A percentile compares a stretch with the other conserved stretches of the same genome.
Evolutionary conservation across 2,797 vertebrate species (phyloP).

Genomic region (Leuciscus waleckii): DNA sequence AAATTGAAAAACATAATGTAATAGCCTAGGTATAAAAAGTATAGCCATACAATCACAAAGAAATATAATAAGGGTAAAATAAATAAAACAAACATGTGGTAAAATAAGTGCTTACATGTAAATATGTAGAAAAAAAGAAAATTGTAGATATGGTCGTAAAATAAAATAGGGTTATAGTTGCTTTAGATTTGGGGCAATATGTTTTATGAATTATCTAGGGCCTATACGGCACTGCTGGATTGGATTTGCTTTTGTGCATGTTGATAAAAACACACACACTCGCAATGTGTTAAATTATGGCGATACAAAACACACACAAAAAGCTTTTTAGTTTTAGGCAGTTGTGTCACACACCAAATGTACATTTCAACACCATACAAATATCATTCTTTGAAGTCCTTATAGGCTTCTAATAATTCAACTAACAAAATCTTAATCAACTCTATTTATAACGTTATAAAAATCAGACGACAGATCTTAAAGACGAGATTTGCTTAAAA

Average conservation of each 20-base stretch:
- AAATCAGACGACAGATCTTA: not conserved
- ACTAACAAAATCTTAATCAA: not conserved
- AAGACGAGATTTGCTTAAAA: not conserved
- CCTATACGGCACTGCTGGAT: not conserved
- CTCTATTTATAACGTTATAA: not conserved
- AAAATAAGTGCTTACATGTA: not conserved
- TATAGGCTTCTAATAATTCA: not conserved
- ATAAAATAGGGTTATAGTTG: not conserved
- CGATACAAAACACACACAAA: constrained; percentile 43
- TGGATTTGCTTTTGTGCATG: not conserved
- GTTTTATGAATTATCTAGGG: not conserved
- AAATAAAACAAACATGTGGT: not conserved
- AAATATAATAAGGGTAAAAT: too few relatives aligned
- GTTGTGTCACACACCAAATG: constrained; percentile 4
- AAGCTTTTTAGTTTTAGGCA: not conserved
- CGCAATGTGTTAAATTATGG: not conserved
- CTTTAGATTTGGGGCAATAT: constrained; percentile 1
- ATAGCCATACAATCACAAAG: too few relatives aligned
- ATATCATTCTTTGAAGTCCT: not conserved
- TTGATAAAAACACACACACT: not conserved
- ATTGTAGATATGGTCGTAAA: not conserved
- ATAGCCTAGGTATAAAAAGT: not conserved
- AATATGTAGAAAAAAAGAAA: not conserved
- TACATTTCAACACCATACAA: not conserved
- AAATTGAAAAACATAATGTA: not conserved